Conservation (phyloP, 2,888 invertebrate genomes). For the Pyrgus malvae region DNA sequence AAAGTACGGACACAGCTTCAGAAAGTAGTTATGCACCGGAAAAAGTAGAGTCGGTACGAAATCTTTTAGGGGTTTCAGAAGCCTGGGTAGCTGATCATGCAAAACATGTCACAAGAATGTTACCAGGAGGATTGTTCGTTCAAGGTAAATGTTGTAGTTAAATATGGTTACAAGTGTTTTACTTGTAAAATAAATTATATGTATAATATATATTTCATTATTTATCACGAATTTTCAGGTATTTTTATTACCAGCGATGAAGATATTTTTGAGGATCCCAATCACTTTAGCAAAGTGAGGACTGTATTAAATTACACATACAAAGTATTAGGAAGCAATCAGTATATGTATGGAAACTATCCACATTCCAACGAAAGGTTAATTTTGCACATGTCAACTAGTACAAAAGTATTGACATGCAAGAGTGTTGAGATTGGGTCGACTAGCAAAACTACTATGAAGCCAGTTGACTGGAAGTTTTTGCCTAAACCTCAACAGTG, state of each 20-base stretch:
- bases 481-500: constrained; percentile 86
- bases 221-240: constrained; percentile 56
- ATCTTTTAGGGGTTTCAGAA: constrained; percentile 83
- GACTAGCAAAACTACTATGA: constrained; percentile 69
- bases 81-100: constrained; percentile 91
- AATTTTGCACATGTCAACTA: constrained; percentile 82
- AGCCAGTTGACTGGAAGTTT: constrained; percentile 90
- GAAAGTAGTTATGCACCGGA: constrained; percentile 56
- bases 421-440: constrained; percentile 83
- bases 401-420: constrained; percentile 81
- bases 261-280: constrained; percentile 82
- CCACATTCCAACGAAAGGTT: constrained; percentile 82
- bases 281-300: constrained; percentile 81
- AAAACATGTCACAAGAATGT: constrained; percentile 92
- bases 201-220: too few relatives aligned
- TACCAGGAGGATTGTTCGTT: constrained; percentile 94
- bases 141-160: constrained; percentile 76
- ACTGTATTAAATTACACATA: constrained; percentile 80
- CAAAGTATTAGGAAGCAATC: constrained; percentile 78
- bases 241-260: constrained; percentile 88
- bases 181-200: too few relatives aligned
- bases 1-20: constrained; percentile 54
- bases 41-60: constrained; percentile 63
- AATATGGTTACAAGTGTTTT: too few relatives aligned
- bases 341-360: constrained; percentile 83